Evolutionary conservation across 2,888 invertebrate genomes (phyloP).

Genomic region (Malthinus flaveolus): DNA sequence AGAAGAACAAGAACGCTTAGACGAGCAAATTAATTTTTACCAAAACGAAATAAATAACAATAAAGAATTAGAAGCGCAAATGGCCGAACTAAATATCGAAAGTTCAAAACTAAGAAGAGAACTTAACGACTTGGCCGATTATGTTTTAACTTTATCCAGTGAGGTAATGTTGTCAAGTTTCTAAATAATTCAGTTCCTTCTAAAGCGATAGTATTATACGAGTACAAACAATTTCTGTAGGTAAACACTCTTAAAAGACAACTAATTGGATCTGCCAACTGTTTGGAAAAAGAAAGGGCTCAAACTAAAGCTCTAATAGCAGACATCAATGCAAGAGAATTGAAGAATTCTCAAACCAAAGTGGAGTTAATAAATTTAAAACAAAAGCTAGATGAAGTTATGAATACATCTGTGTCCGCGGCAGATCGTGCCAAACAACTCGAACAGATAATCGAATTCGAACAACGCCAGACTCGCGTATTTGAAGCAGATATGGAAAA

Average conservation of each 20-base stretch:
- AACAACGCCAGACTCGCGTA: constrained; percentile 58
- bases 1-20: constrained; percentile 58
- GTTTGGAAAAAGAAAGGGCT: constrained; percentile 46
- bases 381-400: constrained; percentile 57
- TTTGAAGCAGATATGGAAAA: constrained; percentile 56
- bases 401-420: constrained; percentile 59
- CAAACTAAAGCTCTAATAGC: constrained; percentile 39
- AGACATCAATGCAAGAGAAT: constrained; percentile 38
- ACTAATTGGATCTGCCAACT: constrained; percentile 53
- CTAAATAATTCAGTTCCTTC: neutral
- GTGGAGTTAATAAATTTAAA: constrained; percentile 50
- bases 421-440: constrained; percentile 63
- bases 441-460: constrained; percentile 63
- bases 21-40: constrained; percentile 64
- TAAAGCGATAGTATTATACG: neutral
- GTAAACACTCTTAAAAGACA: constrained; percentile 57
- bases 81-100: constrained; percentile 51
- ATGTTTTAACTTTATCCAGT: constrained; percentile 49
- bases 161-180: constrained; percentile 49
- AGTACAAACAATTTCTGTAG: constrained; percentile 50
- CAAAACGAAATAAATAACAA: constrained; percentile 64
- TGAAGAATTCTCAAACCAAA: constrained; percentile 33
- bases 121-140: constrained; percentile 45
- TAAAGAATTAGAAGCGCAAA: constrained; percentile 54
- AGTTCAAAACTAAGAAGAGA: constrained; percentile 51